Percentiles rank a stretch among this genome's conserved stretches.
These are phyloP conservation scores for Scartelaos histophorus DNA, from an alignment of 2,113 vertebrate species.

Conservation along the genomic window DNA sequence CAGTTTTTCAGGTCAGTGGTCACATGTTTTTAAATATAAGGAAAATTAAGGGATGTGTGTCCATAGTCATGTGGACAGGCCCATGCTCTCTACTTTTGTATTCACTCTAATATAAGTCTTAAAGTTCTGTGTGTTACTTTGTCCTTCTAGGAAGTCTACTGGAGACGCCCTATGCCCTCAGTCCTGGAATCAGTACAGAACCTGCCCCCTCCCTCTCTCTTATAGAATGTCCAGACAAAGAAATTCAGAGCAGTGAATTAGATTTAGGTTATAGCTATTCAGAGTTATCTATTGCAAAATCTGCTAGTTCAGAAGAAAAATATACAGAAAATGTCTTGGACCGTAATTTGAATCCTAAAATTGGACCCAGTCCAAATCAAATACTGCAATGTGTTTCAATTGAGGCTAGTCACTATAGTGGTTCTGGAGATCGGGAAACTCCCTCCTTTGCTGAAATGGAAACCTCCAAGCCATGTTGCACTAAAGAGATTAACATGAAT, in stretches of 20 bases:
- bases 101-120: not conserved
- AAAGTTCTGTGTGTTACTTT: not conserved
- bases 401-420: conserved; percentile 19
- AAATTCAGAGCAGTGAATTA: conserved; percentile 27
- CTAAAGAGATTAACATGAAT: conserved; percentile 22
- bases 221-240: conserved; percentile 28
- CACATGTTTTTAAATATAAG: not conserved
- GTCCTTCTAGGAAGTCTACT: conserved; percentile 60
- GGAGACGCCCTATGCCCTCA: conserved; percentile 59
- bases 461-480: conserved; percentile 31
- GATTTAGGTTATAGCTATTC: conserved; percentile 23
- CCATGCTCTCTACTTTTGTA: not conserved
- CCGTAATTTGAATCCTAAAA: not conserved
- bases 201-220: conserved; percentile 49
- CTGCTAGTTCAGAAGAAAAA: conserved; percentile 29
- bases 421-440: conserved; percentile 14
- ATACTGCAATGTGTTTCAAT: conserved; percentile 19
- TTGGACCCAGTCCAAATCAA: conserved; percentile 13
- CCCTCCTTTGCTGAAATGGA: conserved; percentile 24
- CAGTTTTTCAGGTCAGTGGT: not conserved
- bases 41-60: not conserved
- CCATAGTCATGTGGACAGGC: not conserved
- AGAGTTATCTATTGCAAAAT: conserved; percentile 31
- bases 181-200: conserved; percentile 68
- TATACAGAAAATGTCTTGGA: conserved; percentile 24